Percentiles rank a stretch among this genome's conserved stretches.
Conservation (phyloP, 2,113 vertebrate genomes). For the Oreocharis arfaki region DNA sequence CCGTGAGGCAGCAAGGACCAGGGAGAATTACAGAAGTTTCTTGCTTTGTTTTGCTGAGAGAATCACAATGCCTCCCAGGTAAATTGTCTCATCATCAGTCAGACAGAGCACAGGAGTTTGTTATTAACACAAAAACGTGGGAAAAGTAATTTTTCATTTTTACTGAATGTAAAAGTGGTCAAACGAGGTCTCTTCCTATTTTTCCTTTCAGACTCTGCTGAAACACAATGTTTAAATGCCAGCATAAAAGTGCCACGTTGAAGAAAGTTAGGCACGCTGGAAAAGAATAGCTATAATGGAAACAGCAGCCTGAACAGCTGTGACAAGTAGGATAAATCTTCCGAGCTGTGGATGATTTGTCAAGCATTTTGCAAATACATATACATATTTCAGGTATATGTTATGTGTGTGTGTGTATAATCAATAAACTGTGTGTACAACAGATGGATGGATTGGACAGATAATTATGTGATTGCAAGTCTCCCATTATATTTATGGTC, state of each 20-base stretch:
- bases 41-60: constrained; percentile 11
- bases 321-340: constrained; percentile 8
- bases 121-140: not conserved
- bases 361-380: constrained; percentile 11
- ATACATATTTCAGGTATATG: not conserved
- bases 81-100: constrained; percentile 19
- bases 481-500: not conserved
- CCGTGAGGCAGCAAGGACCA: not conserved
- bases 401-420: not conserved
- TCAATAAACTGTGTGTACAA: not conserved
- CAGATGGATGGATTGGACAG: not conserved
- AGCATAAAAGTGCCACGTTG: not conserved
- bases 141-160: constrained; percentile 25
- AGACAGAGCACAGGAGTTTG: not conserved
- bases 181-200: not conserved
- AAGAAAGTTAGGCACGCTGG: not conserved
- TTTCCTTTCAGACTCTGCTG: not conserved
- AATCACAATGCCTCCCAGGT: not conserved
- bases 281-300: not conserved
- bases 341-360: not conserved
- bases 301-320: not conserved
- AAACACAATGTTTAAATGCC: not conserved
- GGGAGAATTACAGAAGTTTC: not conserved
- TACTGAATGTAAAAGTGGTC: not conserved
- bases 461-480: not conserved